Conservation (phyloP, 2,888 invertebrate species). For the Macropis europaea region DNA sequence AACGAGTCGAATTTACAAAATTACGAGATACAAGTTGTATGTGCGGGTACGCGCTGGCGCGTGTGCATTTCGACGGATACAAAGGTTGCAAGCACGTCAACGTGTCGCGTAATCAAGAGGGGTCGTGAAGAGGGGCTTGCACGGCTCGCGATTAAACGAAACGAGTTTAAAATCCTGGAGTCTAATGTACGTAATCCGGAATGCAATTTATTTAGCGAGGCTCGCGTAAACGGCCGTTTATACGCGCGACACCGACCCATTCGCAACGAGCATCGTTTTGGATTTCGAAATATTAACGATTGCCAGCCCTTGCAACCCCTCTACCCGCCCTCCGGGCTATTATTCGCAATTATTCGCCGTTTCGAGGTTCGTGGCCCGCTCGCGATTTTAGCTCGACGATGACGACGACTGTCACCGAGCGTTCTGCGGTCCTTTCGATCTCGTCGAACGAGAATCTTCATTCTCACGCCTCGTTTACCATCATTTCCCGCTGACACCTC, state of each 20-base stretch:
- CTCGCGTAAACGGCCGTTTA: slow-evolving; percentile 40
- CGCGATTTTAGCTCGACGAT: too few relatives aligned
- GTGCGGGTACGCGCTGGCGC: too few relatives aligned
- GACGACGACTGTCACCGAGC: neutral
- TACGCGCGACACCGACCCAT: slow-evolving; percentile 30
- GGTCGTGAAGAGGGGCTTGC: neutral
- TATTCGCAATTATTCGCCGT: slow-evolving; percentile 40
- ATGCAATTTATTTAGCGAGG: slow-evolving; percentile 44
- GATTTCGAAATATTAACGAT: slow-evolving; percentile 50
- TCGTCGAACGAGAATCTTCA: slow-evolving; percentile 44
- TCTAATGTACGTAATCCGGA: slow-evolving; percentile 52
- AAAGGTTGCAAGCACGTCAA: slow-evolving; percentile 15
- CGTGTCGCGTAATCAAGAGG: slow-evolving; percentile 8
- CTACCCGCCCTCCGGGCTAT: slow-evolving; percentile 7
- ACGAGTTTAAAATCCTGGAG: slow-evolving; percentile 47
- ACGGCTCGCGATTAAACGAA: slow-evolving; percentile 36
- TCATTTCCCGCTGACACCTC: slow-evolving; percentile 54
- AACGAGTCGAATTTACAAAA: slow-evolving; percentile 25
- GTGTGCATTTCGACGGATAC: neutral
- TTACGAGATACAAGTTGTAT: too few relatives aligned
- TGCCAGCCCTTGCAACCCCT: neutral
- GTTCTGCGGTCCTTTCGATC: slow-evolving; percentile 29
- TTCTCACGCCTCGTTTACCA: slow-evolving; percentile 63
- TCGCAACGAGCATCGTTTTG: slow-evolving; percentile 35
- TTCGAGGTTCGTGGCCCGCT: too few relatives aligned